Evolutionary conservation across 2,113 vertebrate genomes (phyloP), one percentile per base, ranked within the genome.

Genomic region (Lycaon pictus): DNA sequence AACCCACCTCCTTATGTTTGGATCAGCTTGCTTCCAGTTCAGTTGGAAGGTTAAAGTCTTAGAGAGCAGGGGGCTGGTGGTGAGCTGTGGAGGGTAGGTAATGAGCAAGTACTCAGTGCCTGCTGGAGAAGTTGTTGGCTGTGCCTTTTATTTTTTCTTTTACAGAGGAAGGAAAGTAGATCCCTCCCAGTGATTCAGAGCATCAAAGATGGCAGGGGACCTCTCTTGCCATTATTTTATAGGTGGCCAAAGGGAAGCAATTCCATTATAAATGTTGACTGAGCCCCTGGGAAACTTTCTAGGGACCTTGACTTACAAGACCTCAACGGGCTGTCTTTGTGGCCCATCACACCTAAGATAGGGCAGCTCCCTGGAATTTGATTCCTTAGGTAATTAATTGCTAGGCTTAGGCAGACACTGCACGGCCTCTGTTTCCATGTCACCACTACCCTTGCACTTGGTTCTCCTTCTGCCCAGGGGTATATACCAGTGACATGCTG

Each of bases 161-260:
- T 94, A 4, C 53, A 79, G 67, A 77, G 6, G 63, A 82, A 77
- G 6, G 63, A 82, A 89, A 71, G 9, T 29, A 58, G 27, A 72
- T 63, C n/a, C 67, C 2, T 58, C 15, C 71, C 48, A 35, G 4
- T 55, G 35, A 72, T 29, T 83, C 48, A 83, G 43, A 72, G 12
- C 48, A 67, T 79, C 27, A 10, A 60, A 62, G 48, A 82, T 55
- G 55, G 11, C 12, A 79, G 79, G 79, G 27, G 32, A 11, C 11
- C 16, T 65, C 12, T 29, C 23, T 65, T 96, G 56, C 15, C 53
- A 58, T 90, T 80, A 53, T 96, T 82, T 90, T 81, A 88, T 93
- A 88, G 25, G 51, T 85, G n/a, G 51, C 27, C 29, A 84, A 92
- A 84, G 6, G 74, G 25, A 89, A 87, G 55, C n/a, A 60, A 71